Conservation (phyloP, 2,113 vertebrate genomes). For the Thamnaconus septentrionalis region DNA sequence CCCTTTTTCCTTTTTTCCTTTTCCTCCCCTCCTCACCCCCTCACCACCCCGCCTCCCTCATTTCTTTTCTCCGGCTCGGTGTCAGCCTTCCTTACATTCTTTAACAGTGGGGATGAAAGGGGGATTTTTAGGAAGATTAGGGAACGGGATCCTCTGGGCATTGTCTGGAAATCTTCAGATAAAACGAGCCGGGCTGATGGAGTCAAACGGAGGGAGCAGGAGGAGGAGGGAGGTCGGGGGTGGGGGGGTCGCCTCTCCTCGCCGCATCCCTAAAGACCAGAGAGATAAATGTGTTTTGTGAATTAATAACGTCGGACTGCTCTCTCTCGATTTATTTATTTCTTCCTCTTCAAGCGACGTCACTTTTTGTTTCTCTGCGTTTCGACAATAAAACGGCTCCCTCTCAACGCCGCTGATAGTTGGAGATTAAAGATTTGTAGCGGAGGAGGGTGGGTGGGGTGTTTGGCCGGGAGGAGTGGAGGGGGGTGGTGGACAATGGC, state of each 20-base stretch:
- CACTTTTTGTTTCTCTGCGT: no score
- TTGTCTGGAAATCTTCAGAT: slow-evolving; percentile 98
- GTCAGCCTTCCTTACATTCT: slow-evolving; percentile 98
- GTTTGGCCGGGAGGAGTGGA: slow-evolving; percentile 42
- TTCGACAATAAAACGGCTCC: background rate
- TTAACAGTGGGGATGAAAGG: slow-evolving; percentile 99
- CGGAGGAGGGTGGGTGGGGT: slow-evolving; percentile 66
- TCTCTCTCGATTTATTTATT: background rate
- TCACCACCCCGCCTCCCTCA: slow-evolving; percentile 12
- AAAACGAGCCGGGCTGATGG: slow-evolving; percentile 76
- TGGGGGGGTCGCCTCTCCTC: slow-evolving; percentile 15
- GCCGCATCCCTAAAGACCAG: slow-evolving; percentile 22
- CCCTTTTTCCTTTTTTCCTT: background rate
- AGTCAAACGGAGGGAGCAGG: slow-evolving; percentile 54
- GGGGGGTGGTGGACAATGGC: slow-evolving; percentile 70
- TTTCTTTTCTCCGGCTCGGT: slow-evolving; percentile 76
- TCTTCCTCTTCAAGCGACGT: no score
- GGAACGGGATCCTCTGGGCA: slow-evolving; percentile 91
- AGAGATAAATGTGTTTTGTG: slow-evolving; percentile 50
- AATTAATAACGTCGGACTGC: background rate
- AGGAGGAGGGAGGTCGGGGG: slow-evolving; percentile 10
- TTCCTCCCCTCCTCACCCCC: no score
- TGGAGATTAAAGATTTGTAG: slow-evolving; percentile 90
- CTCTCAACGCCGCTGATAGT: slow-evolving; percentile 84
- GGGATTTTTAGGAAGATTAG: slow-evolving; percentile 99